Conservation (phyloP, 1,140 invertebrate species). For the Zaprionus gabonicus region DNA sequence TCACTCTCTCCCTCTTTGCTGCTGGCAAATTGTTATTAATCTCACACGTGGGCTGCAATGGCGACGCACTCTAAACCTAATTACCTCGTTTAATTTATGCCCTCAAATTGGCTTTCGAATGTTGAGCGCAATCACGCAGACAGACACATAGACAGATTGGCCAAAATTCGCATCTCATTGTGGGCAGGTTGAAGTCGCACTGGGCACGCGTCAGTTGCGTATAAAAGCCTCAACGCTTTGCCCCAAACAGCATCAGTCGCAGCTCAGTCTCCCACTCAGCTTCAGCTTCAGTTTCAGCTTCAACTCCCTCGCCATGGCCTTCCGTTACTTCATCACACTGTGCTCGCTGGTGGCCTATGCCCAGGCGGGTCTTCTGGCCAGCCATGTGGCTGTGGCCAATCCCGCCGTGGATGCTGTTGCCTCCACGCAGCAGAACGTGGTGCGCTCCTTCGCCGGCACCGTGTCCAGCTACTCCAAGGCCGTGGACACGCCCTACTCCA, state of each 20-base stretch:
- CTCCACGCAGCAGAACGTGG: slow-evolving; percentile 86
- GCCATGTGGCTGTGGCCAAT: slow-evolving; percentile 70
- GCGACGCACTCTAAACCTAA: slow-evolving; percentile 55
- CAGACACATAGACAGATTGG: slow-evolving; percentile 1
- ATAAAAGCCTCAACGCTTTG: slow-evolving; percentile 68
- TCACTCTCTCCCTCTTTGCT: slow-evolving; percentile 24
- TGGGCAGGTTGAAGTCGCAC: slow-evolving; percentile 57
- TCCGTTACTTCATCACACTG: slow-evolving; percentile 83
- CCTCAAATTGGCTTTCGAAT: slow-evolving; percentile 74
- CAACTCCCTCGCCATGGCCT: slow-evolving; percentile 64
- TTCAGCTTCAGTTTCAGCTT: slow-evolving; percentile 15
- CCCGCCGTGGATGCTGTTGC: slow-evolving; percentile 85
- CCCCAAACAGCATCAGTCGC: slow-evolving; percentile 73
- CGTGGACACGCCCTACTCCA: slow-evolving; percentile 87
- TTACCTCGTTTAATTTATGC: slow-evolving; percentile 72
- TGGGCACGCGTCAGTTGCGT: slow-evolving; percentile 74
- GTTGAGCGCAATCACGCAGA: slow-evolving; percentile 40
- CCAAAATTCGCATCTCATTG: slow-evolving; percentile 56
- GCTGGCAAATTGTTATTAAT: slow-evolving; percentile 80
- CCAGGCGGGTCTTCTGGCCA: slow-evolving; percentile 82
- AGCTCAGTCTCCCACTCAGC: slow-evolving; percentile 41
- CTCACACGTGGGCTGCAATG: slow-evolving; percentile 58
- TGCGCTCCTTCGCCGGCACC: slow-evolving; percentile 86
- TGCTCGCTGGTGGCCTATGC: slow-evolving; percentile 84
- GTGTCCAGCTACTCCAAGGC: slow-evolving; percentile 87